Evolutionary conservation across 2,888 invertebrate genomes (phyloP).

Genomic region (Formica aserva): DNA sequence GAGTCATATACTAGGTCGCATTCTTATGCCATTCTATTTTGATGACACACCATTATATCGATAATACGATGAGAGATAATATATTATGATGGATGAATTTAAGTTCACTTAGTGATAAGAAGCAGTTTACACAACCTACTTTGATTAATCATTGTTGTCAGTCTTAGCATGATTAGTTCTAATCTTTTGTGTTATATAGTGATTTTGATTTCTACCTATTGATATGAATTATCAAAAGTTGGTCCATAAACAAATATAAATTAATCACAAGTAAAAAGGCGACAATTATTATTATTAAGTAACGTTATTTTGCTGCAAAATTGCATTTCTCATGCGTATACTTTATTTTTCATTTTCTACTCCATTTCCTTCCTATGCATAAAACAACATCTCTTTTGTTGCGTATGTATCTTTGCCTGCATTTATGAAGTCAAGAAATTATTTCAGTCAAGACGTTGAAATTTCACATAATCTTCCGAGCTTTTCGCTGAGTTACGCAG

Average conservation of each 20-base stretch:
- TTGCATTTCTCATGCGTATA: slow-evolving; percentile 37
- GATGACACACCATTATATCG: neutral
- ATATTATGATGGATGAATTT: neutral
- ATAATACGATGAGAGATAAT: neutral
- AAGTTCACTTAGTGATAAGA: neutral
- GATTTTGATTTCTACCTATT: neutral
- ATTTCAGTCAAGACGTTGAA: slow-evolving; percentile 41
- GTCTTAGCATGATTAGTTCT: neutral
- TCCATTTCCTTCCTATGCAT: neutral
- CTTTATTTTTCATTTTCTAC: slow-evolving; percentile 9
- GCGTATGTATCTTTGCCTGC: neutral
- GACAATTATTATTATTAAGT: slow-evolving; percentile 41
- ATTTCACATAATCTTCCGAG: slow-evolving; percentile 18
- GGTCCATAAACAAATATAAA: neutral
- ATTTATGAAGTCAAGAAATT: slow-evolving; percentile 46
- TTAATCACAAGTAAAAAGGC: neutral
- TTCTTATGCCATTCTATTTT: neutral
- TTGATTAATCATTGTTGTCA: slow-evolving; percentile 10
- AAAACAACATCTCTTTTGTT: slow-evolving; percentile 1
- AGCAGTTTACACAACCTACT: slow-evolving; percentile 1
- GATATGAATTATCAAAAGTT: neutral
- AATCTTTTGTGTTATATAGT: neutral
- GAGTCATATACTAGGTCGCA: neutral
- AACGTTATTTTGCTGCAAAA: slow-evolving; percentile 24
- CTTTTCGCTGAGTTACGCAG: neutral